These are phyloP conservation scores for Catocala sponsa DNA, from an alignment of 2,888 invertebrate species.

Conservation along the genomic window DNA sequence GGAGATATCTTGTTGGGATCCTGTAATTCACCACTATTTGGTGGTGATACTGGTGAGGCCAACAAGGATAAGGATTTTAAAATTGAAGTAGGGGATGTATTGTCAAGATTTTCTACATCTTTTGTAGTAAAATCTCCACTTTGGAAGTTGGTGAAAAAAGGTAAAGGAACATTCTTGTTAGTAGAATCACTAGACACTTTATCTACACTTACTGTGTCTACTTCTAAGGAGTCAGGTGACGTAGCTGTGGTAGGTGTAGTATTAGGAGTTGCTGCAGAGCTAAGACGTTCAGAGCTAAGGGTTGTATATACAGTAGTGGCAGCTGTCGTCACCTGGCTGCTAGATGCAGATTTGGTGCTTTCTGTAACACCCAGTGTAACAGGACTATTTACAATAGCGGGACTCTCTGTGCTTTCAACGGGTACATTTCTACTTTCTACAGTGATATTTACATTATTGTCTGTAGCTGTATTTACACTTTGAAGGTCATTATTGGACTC, in stretches of 20 bases:
- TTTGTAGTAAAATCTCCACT: constrained; percentile 62
- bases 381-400: constrained; percentile 72
- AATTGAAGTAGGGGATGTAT: constrained; percentile 40
- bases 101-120: constrained; percentile 43
- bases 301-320: constrained; percentile 31
- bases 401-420: constrained; percentile 51
- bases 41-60: constrained; percentile 48
- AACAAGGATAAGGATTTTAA: constrained; percentile 46
- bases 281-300: constrained; percentile 27
- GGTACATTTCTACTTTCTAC: constrained; percentile 57
- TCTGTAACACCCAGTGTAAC: constrained; percentile 51
- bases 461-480: constrained; percentile 59
- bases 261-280: constrained; percentile 34
- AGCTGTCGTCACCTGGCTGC: constrained; percentile 60
- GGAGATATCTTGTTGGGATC: constrained; percentile 73
- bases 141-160: constrained; percentile 75
- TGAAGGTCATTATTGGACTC: constrained; percentile 70
- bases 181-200: constrained; percentile 51
- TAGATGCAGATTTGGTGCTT: constrained; percentile 60
- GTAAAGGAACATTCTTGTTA: constrained; percentile 66
- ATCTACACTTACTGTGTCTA: constrained; percentile 55
- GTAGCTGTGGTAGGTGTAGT: constrained; percentile 46
- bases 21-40: constrained; percentile 58
- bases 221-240: constrained; percentile 60
- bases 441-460: constrained; percentile 75